These are phyloP conservation scores for Acrocephalus scirpaceus DNA, from an alignment of 2,797 vertebrate species.

Conservation along the genomic window DNA sequence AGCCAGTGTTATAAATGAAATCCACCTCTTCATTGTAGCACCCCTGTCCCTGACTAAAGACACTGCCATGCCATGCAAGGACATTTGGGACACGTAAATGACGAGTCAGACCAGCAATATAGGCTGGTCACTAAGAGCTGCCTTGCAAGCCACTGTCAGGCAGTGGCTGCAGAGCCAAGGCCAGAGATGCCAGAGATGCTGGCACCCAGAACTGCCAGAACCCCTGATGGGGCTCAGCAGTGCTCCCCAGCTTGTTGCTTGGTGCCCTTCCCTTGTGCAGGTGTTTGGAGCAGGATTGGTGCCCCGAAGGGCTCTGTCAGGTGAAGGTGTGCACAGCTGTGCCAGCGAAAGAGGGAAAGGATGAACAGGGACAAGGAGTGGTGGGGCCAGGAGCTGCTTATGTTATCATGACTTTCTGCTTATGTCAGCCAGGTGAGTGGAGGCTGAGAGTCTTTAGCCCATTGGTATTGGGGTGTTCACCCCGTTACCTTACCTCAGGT, in stretches of 20 bases:
- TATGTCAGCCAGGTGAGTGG: not conserved
- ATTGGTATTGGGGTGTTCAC: not conserved
- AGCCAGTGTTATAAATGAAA: not conserved
- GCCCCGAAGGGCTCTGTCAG: accelerated
- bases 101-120: accelerated
- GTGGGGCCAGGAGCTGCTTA: not conserved
- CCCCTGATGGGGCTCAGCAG: not conserved
- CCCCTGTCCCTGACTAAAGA: not conserved
- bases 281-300: not conserved
- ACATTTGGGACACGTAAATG: not conserved
- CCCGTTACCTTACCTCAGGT: accelerated
- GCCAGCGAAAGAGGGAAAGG: not conserved
- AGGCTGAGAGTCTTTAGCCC: not conserved
- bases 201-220: not conserved
- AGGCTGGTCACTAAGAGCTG: not conserved
- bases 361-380: not conserved
- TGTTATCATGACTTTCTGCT: not conserved
- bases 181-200: not conserved
- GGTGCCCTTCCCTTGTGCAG: not conserved
- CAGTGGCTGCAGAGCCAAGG: not conserved
- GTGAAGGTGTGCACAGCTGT: not conserved
- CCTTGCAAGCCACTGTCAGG: accelerated
- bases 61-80: not conserved
- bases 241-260: not conserved
- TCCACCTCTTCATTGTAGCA: not conserved